These are phyloP conservation scores for Muntiacus reevesi DNA, from an alignment of 2,113 vertebrate genomes.

Conservation along the genomic window DNA sequence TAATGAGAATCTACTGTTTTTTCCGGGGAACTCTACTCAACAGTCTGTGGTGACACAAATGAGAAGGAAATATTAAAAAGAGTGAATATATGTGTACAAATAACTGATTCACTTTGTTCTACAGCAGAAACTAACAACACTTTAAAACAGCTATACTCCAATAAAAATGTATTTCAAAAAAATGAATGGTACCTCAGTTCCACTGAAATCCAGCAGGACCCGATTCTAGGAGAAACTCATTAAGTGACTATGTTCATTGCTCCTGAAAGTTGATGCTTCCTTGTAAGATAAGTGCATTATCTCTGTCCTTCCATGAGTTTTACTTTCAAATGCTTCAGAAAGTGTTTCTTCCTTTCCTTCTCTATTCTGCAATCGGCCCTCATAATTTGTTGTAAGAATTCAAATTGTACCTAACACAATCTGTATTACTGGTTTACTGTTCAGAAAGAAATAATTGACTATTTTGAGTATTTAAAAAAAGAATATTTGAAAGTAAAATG, in stretches of 20 bases:
- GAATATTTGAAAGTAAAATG: neutral
- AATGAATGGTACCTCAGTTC: too few relatives aligned
- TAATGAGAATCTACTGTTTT: neutral
- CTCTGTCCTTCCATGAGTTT: neutral
- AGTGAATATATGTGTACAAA: neutral
- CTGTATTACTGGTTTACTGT: constrained; percentile 34
- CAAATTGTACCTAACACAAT: neutral
- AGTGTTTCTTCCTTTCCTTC: neutral
- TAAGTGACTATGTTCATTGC: neutral
- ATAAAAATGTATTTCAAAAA: neutral
- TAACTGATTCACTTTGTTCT: neutral
- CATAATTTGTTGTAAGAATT: constrained; percentile 29
- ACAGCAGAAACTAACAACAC: neutral
- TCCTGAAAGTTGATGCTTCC: neutral
- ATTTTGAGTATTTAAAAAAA: constrained; percentile 44
- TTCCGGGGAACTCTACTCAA: neutral
- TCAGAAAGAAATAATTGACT: constrained; percentile 26
- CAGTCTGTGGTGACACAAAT: neutral
- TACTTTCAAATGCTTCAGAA: neutral
- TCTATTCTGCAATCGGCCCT: neutral
- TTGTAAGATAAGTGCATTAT: neutral
- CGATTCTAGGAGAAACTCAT: neutral
- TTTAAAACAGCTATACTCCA: neutral
- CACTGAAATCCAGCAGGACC: neutral
- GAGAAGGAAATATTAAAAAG: neutral